Percentiles rank a stretch among this genome's conserved stretches.
These are phyloP conservation scores for Drosophila histrio DNA, from an alignment of 2,888 invertebrate genomes.

Conservation along the genomic window DNA sequence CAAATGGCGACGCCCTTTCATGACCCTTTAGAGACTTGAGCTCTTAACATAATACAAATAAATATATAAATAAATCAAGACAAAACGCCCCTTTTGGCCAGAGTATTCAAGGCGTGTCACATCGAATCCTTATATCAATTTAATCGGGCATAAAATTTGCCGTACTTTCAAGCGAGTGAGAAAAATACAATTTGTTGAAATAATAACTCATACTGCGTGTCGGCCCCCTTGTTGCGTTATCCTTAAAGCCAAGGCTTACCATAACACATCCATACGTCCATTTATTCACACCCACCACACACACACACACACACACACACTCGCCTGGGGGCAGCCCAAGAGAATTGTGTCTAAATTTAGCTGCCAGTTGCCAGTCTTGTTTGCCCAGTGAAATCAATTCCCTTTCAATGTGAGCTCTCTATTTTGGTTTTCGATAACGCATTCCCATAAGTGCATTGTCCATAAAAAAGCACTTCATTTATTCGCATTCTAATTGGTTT, in stretches of 20 bases:
- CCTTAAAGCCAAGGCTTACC: slow-evolving; percentile 5
- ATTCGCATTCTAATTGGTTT: neutral
- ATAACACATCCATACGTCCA: slow-evolving; percentile 1
- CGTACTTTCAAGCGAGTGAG: neutral
- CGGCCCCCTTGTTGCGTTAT: neutral
- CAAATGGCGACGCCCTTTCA: slow-evolving; percentile 29
- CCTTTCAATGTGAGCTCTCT: slow-evolving; percentile 2
- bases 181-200: slow-evolving; percentile 7
- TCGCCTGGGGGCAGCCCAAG: neutral
- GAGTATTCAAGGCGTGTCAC: neutral
- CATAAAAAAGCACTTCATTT: slow-evolving; percentile 1
- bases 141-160: slow-evolving; percentile 53
- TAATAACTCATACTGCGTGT: neutral
- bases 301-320: neutral
- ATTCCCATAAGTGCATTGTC: slow-evolving; percentile 8
- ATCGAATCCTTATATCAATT: slow-evolving; percentile 32
- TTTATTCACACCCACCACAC: neutral
- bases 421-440: neutral
- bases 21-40: slow-evolving; percentile 39
- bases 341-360: slow-evolving; percentile 33
- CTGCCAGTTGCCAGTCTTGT: slow-evolving; percentile 6
- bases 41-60: slow-evolving; percentile 14
- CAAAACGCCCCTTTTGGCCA: neutral
- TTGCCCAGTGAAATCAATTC: slow-evolving; percentile 24
- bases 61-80: neutral